These are phyloP conservation scores for Cataglyphis rosenhaueri DNA, from an alignment of 2,888 invertebrate genomes.

Conservation along the genomic window DNA sequence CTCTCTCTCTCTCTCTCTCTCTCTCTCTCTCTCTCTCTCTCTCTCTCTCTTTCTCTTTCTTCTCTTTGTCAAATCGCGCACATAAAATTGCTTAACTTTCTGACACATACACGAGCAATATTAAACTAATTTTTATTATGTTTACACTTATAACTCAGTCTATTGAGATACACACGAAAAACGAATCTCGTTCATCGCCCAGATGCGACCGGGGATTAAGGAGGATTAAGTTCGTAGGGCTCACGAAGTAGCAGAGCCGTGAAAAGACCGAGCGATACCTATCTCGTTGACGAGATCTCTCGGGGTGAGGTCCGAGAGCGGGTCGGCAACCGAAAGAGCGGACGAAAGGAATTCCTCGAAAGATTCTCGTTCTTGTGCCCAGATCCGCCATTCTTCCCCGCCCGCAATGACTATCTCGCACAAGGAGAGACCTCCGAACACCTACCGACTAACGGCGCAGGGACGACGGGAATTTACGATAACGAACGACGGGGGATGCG, in stretches of 20 bases:
- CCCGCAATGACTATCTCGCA: constrained; percentile 3
- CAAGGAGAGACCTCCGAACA: constrained; percentile 36
- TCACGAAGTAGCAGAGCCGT: constrained; percentile 40
- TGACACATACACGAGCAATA: not conserved
- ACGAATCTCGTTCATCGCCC: not conserved
- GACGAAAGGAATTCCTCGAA: constrained; percentile 60
- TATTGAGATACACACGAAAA: not conserved
- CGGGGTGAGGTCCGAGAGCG: constrained; percentile 42
- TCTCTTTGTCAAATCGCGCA: not conserved
- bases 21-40: not conserved
- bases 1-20: not conserved
- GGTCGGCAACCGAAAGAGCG: constrained; percentile 51
- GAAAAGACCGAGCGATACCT: constrained; percentile 63
- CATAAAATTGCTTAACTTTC: not conserved
- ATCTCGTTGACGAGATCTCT: constrained; percentile 65
- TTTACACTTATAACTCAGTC: constrained; percentile 3
- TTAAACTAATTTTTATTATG: not conserved
- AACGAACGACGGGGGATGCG: constrained; percentile 14
- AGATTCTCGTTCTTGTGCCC: constrained; percentile 35
- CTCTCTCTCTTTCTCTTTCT: not conserved
- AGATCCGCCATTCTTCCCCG: constrained; percentile 3
- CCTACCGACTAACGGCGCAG: constrained; percentile 14
- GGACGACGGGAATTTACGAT: constrained; percentile 45
- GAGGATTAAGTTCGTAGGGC: constrained; percentile 57
- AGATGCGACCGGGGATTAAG: constrained; percentile 38